Conservation (phyloP, 2,113 vertebrate species). For the Nibea coibor region DNA sequence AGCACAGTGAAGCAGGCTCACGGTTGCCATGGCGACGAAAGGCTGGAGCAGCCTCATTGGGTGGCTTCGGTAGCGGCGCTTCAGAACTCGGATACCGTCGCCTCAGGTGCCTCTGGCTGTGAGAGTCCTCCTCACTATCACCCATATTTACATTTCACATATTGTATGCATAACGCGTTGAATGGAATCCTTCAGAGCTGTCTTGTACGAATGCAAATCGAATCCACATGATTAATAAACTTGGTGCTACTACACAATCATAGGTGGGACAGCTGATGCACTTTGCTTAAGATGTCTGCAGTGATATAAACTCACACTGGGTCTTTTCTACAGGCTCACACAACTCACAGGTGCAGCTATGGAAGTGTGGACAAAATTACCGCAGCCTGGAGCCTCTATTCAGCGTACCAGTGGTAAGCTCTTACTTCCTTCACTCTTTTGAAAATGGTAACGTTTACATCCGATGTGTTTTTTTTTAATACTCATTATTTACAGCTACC, state of each 20-base stretch:
- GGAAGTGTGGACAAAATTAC: conserved; percentile 90
- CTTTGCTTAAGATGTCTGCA: background rate
- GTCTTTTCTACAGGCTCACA: conserved; percentile 88
- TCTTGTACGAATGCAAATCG: conserved; percentile 5
- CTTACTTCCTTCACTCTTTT: background rate
- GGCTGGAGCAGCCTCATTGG: conserved; percentile 90
- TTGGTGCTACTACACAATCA: background rate
- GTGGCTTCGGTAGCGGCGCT: conserved; percentile 88
- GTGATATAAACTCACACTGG: background rate
- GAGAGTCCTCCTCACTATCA: conserved; percentile 50
- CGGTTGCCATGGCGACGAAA: conserved; percentile 83
- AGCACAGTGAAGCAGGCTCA: conserved; percentile 88
- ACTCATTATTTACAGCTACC: background rate
- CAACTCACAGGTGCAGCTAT: conserved; percentile 87
- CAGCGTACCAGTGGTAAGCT: conserved; percentile 89
- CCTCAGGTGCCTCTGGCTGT: conserved; percentile 88
- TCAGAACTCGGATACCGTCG: conserved; percentile 90
- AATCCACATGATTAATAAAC: background rate
- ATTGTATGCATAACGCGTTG: background rate
- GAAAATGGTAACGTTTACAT: background rate
- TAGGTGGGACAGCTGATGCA: background rate
- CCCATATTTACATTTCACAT: too few relatives aligned
- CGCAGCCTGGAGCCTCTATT: conserved; percentile 88
- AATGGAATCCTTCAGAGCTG: background rate
- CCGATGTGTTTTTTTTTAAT: background rate